A percentile compares a stretch with the other conserved stretches of the same genome.
These are phyloP conservation scores for Nesogale talazaci DNA, from an alignment of 2,113 vertebrate species.

Conservation along the genomic window DNA sequence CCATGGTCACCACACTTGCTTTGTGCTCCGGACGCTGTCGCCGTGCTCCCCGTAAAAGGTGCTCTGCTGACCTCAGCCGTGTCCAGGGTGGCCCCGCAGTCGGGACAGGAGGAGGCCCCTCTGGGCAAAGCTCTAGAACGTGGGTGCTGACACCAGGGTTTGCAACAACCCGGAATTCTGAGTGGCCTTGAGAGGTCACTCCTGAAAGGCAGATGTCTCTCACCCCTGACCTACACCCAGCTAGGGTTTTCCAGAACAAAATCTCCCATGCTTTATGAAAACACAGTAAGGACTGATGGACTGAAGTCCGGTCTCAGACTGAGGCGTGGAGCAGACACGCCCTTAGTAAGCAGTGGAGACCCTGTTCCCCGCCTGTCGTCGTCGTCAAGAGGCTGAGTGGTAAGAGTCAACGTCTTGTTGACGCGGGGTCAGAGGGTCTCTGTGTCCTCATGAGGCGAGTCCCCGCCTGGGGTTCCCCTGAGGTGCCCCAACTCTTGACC, in stretches of 20 bases:
- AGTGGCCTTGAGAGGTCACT: not conserved
- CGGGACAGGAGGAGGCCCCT: not conserved
- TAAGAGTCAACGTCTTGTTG: too few relatives aligned
- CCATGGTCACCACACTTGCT: not conserved
- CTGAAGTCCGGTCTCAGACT: not conserved
- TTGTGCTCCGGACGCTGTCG: not conserved
- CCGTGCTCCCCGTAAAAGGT: not conserved
- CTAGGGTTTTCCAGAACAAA: not conserved
- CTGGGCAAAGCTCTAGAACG: not conserved
- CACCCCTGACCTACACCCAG: not conserved
- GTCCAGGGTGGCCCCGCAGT: not conserved
- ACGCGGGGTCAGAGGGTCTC: not conserved
- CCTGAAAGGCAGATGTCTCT: not conserved
- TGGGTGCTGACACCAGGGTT: not conserved
- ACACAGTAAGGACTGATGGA: not conserved
- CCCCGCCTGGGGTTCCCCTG: not conserved
- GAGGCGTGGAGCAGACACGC: fast-evolving
- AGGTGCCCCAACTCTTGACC: not conserved
- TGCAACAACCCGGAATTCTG: not conserved
- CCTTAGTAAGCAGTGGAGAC: not conserved
- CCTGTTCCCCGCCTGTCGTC: not conserved
- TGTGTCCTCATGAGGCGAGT: not conserved
- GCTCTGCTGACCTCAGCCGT: not conserved
- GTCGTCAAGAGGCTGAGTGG: not conserved
- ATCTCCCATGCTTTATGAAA: not conserved